These are phyloP conservation scores for Craseonycteris thonglongyai DNA, from an alignment of 2,113 vertebrate species.

Conservation along the genomic window DNA sequence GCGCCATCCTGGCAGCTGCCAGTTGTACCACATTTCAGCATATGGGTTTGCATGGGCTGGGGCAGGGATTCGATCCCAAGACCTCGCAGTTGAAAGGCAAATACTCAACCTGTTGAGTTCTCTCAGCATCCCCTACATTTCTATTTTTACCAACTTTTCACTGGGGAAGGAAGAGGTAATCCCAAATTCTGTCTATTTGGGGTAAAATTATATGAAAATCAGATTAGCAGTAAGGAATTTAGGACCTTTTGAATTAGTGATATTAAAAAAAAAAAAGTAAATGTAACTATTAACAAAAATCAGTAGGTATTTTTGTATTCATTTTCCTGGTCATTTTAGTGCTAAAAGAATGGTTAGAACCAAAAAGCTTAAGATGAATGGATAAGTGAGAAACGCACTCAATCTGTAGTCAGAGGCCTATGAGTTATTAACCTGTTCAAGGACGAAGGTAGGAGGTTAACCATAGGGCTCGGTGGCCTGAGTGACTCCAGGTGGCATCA, in stretches of 20 bases:
- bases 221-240: neutral
- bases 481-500: too few species aligned
- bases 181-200: neutral
- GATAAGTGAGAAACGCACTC: neutral
- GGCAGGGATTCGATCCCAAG: too few species aligned
- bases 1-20: too few species aligned
- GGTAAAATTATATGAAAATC: neutral
- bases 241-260: neutral
- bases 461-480: neutral
- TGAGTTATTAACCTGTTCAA: neutral
- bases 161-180: neutral
- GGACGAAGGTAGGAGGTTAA: neutral
- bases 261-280: neutral
- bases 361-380: neutral
- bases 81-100: too few species aligned
- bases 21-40: too few species aligned
- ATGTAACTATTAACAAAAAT: neutral
- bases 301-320: neutral
- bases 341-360: neutral
- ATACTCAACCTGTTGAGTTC: too few species aligned
- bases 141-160: conserved; percentile 22
- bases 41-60: too few species aligned
- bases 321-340: neutral
- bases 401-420: neutral
- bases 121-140: too few species aligned